Base-by-base conservation (phyloP, 2,113 vertebrate genomes). In the Craseonycteris thonglongyai region DNA sequence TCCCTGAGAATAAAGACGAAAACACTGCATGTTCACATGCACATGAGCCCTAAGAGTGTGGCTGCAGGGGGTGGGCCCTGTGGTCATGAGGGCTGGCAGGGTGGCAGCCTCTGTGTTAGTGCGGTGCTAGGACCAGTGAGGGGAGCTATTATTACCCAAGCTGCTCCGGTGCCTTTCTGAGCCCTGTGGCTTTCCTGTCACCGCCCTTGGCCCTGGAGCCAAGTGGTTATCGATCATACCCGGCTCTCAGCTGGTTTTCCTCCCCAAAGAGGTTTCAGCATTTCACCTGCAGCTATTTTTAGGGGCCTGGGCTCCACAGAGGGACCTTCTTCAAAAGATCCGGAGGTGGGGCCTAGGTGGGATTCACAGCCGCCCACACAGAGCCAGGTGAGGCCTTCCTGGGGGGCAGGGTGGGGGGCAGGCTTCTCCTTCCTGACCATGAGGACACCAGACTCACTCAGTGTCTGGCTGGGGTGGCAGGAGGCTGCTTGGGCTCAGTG, bases 261-360 rank as follows among this genome's bases (percentile, higher is more conserved):
- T 95, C 76, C 92, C 95, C 54, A 88, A 97, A 97, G 94, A 87
- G 71, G 18, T 93, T 96, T 97, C 97, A 97, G 92, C 88, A 94
- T 96, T 71, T 7, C 15, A 49, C 87, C 79, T 33, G 1, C 15
- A 15, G 94, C 96, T 98, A 97, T 97, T 98, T 98, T 97, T 97
- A 98, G 96, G 90, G 72, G 22, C 47, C 0, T 19, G 8, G 33
- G 86, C 72, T 94, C 84, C 68, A 74, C 78, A 66, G 88, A 40
- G 72, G 61, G 71, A 78, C 74, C 80, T 74, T 14, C 86, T 66
- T 92, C 85, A 86, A 93, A 76, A 16, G 91, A 88, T 90, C 56
- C 71, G 68, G 90, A 63, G 71, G 87, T 66, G 8, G 8, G 71
- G 54, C 42, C 33, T 56, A 33, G 45, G 92, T 54, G 68, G 82